Evolutionary conservation across 2,113 vertebrate species (phyloP).

Genomic region (Erpornis zantholeuca): DNA sequence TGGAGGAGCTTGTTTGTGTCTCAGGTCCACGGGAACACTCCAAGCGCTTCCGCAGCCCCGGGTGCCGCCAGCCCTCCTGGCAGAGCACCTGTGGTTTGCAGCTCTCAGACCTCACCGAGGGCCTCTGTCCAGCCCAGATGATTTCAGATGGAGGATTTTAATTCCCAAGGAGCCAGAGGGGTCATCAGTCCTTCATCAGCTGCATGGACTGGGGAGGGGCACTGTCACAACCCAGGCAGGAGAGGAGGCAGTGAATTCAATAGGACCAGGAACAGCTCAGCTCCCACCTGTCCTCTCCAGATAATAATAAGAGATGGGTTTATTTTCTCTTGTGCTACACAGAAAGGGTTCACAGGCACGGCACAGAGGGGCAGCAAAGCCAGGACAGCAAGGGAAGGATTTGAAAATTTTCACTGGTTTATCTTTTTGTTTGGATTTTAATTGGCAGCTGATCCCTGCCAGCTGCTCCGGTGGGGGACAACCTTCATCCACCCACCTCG

Average conservation of each 20-base stretch:
- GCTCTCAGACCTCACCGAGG: neutral
- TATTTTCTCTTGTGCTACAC: neutral
- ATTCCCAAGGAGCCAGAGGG: neutral
- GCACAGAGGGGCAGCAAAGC: neutral
- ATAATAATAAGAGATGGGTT: rapidly evolving
- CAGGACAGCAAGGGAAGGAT: neutral
- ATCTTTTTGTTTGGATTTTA: neutral
- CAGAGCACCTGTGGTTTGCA: neutral
- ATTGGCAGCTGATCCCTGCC: neutral
- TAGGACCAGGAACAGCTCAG: neutral
- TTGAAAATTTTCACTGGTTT: neutral
- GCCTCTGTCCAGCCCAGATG: neutral
- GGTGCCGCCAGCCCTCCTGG: neutral
- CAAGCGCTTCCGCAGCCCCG: neutral
- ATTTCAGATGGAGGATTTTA: neutral
- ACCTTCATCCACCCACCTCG: rapidly evolving
- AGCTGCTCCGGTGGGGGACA: neutral
- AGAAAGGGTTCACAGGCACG: neutral
- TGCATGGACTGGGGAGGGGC: neutral
- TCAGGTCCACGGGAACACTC: neutral
- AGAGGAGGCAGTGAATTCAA: rapidly evolving
- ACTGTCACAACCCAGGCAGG: rapidly evolving
- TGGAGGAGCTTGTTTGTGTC: neutral
- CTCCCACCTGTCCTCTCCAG: neutral
- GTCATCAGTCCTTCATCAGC: neutral